phyloP scores from a whole-genome alignment of 2,888 invertebrate species.

The Ashinkailepas kermadecensis region DNA sequence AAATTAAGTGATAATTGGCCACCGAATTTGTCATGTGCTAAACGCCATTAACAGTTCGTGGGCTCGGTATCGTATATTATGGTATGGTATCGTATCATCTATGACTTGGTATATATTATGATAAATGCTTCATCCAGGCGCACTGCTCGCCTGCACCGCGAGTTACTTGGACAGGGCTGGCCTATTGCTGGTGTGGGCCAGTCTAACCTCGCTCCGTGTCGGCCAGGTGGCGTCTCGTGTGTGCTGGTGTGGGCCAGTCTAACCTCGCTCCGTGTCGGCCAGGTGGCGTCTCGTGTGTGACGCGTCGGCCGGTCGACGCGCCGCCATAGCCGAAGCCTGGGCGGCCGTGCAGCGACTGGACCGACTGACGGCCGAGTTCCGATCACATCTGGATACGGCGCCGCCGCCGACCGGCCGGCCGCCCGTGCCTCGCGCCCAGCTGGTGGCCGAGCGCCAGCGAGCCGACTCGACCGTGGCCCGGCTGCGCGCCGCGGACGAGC shows the following conservation, averaged over 20 bases:
- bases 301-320: conserved; percentile 58
- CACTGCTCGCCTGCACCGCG: too few species aligned
- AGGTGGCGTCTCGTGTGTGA: conserved; percentile 68
- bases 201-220: too few species aligned
- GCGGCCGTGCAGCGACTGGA: conserved; percentile 75
- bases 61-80: too few species aligned
- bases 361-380: conserved; percentile 90
- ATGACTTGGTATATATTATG: too few species aligned
- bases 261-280: conserved; percentile 28
- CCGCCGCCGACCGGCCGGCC: conserved; percentile 41
- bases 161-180: too few species aligned
- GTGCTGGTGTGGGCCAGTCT: conserved; percentile 41
- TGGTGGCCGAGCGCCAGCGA: conserved; percentile 86
- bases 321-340: conserved; percentile 33
- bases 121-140: too few species aligned
- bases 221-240: conserved; percentile 61
- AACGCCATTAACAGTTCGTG: too few species aligned
- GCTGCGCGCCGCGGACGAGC: conserved; percentile 97
- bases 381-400: conserved; percentile 90
- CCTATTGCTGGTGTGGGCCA: too few species aligned
- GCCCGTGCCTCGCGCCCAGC: conserved; percentile 61
- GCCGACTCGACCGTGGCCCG: conserved; percentile 90
- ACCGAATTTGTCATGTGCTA: too few species aligned
- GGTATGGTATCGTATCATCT: too few species aligned
- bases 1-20: too few species aligned